A percentile compares a stretch with the other conserved stretches of the same genome.
Evolutionary conservation across 2,888 invertebrate species (phyloP).

Genomic region (Myopa tessellatipennis): DNA sequence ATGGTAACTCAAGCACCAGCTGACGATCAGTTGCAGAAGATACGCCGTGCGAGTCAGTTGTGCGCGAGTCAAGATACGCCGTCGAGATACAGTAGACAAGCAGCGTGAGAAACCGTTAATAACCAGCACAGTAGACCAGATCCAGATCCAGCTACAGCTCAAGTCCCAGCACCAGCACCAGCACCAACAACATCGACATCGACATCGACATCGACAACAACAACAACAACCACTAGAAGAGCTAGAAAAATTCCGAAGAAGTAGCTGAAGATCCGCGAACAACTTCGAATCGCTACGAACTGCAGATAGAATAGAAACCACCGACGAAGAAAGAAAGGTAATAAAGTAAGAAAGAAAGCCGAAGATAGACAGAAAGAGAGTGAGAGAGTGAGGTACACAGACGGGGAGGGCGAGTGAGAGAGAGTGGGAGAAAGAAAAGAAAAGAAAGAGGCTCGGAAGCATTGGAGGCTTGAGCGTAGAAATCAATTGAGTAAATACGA

Average conservation of each 20-base stretch:
- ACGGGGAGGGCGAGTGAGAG: conserved; percentile 47
- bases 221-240: conserved; percentile 1
- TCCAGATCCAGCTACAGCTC: background rate
- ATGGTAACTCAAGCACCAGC: conserved; percentile 61
- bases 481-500: too few relatives aligned
- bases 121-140: background rate
- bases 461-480: background rate
- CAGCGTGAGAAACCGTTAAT: conserved; percentile 23
- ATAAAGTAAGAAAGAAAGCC: background rate
- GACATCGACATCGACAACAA: conserved; percentile 7
- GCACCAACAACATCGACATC: conserved; percentile 1
- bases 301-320: background rate
- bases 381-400: background rate
- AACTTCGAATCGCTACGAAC: background rate
- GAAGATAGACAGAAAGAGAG: background rate
- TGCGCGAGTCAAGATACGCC: conserved; percentile 53
- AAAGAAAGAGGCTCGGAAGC: background rate
- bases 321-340: background rate
- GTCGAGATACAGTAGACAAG: conserved; percentile 48
- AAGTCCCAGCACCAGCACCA: background rate
- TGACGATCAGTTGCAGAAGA: conserved; percentile 65
- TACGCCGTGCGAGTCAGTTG: conserved; percentile 64
- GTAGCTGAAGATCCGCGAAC: background rate
- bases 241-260: conserved; percentile 28
- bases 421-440: background rate